Percentiles rank a stretch among this genome's conserved stretches.
phyloP scores from a whole-genome alignment of 2,113 vertebrate species.

The Morone saxatilis region DNA sequence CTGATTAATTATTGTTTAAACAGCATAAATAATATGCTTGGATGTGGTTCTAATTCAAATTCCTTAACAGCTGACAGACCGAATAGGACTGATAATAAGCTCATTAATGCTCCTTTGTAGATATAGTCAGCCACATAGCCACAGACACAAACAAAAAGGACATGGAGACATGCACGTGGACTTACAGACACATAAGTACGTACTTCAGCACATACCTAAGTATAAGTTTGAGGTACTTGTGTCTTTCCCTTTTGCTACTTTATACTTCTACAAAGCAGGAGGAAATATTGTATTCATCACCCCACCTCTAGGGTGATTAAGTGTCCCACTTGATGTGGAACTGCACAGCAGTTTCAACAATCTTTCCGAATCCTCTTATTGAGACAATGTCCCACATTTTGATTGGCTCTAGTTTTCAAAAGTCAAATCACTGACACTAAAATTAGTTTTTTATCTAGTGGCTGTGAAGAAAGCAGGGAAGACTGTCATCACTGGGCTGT shows the following conservation, averaged over 20 bases:
- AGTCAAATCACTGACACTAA: too few species aligned
- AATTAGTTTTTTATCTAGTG: too few species aligned
- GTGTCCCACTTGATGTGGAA: too few species aligned
- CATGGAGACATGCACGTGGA: neutral
- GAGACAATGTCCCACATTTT: too few species aligned
- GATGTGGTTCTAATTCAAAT: slow-evolving; percentile 62
- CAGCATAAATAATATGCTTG: slow-evolving; percentile 45
- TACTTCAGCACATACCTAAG: neutral
- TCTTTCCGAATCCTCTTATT: too few species aligned
- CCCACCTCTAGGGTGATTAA: too few species aligned
- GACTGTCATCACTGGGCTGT: too few species aligned
- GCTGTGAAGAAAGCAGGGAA: too few species aligned
- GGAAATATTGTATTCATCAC: too few species aligned
- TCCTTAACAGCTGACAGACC: slow-evolving; percentile 53
- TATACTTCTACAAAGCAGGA: neutral
- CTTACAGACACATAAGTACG: neutral
- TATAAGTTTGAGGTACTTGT: neutral
- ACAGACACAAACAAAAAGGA: slow-evolving; percentile 11
- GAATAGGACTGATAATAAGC: slow-evolving; percentile 61
- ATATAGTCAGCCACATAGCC: slow-evolving; percentile 29
- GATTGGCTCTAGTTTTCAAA: too few species aligned
- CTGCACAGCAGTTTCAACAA: too few species aligned
- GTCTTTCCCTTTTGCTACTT: neutral
- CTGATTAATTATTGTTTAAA: slow-evolving; percentile 70
- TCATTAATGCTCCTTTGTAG: slow-evolving; percentile 53